A percentile compares a stretch with the other conserved stretches of the same genome.
phyloP scores from a whole-genome alignment of 2,113 vertebrate genomes.

The Egretta garzetta region DNA sequence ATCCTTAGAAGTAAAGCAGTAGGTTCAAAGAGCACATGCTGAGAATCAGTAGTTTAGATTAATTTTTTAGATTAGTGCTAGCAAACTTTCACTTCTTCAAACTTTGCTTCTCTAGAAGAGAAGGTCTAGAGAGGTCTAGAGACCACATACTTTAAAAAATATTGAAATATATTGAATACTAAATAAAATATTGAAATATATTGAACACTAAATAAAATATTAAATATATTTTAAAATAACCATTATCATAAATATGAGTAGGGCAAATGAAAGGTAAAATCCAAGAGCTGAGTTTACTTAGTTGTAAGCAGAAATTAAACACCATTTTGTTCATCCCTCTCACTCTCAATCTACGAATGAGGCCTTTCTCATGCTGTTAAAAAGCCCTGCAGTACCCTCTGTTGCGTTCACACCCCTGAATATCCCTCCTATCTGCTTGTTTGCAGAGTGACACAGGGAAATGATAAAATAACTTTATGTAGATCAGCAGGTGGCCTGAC shows the following conservation, averaged over 20 bases:
- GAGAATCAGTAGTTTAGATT: not conserved
- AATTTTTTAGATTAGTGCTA: not conserved
- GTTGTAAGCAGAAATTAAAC: not conserved
- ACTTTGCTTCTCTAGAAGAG: not conserved
- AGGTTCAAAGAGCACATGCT: not conserved
- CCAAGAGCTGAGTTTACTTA: not conserved
- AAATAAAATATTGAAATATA: not conserved
- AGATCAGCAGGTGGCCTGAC: not conserved
- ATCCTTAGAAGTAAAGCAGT: not conserved
- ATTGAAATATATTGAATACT: not conserved
- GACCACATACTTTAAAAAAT: not conserved
- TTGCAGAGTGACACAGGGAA: not conserved
- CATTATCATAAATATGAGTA: not conserved
- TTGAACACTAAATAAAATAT: not conserved
- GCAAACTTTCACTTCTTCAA: not conserved
- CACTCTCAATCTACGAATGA: not conserved
- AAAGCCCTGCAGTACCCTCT: not conserved
- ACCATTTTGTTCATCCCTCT: not conserved
- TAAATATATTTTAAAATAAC: not conserved
- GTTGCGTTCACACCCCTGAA: not conserved
- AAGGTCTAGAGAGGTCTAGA: too few species aligned
- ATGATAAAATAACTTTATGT: not conserved
- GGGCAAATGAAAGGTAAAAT: not conserved
- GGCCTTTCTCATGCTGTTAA: not conserved
- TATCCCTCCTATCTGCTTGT: not conserved